phyloP scores from a whole-genome alignment of 2,888 invertebrate genomes.

The Eristalis pertinax region DNA sequence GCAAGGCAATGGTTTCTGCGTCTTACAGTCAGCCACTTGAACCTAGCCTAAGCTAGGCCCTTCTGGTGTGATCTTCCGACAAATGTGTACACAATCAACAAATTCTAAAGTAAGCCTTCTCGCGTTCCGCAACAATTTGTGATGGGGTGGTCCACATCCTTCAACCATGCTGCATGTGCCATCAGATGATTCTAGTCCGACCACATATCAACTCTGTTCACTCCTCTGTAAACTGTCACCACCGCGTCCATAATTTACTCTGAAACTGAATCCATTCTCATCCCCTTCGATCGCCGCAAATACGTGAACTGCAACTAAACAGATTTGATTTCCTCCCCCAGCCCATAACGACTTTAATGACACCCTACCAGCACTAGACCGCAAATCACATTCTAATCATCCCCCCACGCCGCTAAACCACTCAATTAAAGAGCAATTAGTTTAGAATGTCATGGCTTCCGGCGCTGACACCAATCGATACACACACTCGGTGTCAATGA shows the following conservation, averaged over 20 bases:
- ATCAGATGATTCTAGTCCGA: no score
- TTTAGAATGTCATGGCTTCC: background rate
- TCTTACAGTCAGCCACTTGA: no score
- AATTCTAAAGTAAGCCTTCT: no score
- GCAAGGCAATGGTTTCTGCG: no score
- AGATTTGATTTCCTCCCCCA: background rate
- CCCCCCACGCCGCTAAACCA: background rate
- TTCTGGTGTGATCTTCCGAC: no score
- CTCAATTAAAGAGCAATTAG: conserved; percentile 42
- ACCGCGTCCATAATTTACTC: background rate
- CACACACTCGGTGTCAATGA: conserved; percentile 8
- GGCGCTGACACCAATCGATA: conserved; percentile 3
- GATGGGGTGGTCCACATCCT: no score
- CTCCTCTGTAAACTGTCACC: no score
- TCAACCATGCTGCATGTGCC: no score
- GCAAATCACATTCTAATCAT: conserved; percentile 20
- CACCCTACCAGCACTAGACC: background rate
- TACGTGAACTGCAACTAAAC: background rate
- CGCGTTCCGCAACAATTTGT: no score
- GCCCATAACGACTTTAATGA: background rate
- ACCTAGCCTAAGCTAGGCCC: no score
- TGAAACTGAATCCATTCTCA: background rate
- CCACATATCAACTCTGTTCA: no score
- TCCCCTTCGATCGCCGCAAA: background rate
- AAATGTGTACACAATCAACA: no score